Percentiles rank a stretch among this genome's conserved stretches.
phyloP scores from a whole-genome alignment of 1,140 invertebrate genomes.

The Bacillus rossius region DNA sequence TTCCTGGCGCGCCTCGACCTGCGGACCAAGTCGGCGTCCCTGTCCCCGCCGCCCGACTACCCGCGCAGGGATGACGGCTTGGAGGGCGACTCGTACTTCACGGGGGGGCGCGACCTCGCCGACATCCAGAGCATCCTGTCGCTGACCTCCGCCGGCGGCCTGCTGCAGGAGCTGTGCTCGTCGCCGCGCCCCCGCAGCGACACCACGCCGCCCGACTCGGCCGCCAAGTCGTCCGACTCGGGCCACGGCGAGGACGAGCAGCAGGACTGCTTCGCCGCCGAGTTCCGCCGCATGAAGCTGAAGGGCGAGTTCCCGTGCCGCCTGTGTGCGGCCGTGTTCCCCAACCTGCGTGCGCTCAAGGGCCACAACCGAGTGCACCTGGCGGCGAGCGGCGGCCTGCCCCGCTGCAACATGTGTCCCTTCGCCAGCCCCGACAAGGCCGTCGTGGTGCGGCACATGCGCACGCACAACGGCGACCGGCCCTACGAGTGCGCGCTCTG shows the following conservation, averaged over 20 bases:
- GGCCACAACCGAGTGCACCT: slow-evolving; percentile 81
- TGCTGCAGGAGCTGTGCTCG: slow-evolving; percentile 44
- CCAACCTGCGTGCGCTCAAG: slow-evolving; percentile 83
- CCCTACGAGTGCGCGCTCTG: slow-evolving; percentile 92
- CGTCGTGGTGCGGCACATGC: slow-evolving; percentile 81
- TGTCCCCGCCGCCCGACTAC: slow-evolving; percentile 3
- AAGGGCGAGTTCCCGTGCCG: slow-evolving; percentile 85
- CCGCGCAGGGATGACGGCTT: slow-evolving; percentile 18
- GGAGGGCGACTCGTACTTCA: slow-evolving; percentile 16
- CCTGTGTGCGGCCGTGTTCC: slow-evolving; percentile 75
- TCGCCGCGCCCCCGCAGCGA: slow-evolving; percentile 23
- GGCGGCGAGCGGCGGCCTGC: slow-evolving; percentile 57
- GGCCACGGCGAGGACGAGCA: slow-evolving; percentile 54
- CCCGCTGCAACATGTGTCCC: slow-evolving; percentile 89
- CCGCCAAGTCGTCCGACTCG: slow-evolving; percentile 4
- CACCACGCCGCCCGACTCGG: slow-evolving; percentile 21
- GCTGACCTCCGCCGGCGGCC: slow-evolving; percentile 58
- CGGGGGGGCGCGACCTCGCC: slow-evolving; percentile 59
- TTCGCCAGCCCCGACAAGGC: slow-evolving; percentile 87
- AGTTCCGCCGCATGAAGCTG: slow-evolving; percentile 78
- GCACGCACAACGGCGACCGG: slow-evolving; percentile 90
- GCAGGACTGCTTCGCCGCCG: slow-evolving; percentile 71
- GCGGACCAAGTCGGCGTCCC: slow-evolving; percentile 52
- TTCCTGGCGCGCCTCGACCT: slow-evolving; percentile 77
- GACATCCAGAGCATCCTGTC: slow-evolving; percentile 78